Percentiles rank a stretch among this genome's conserved stretches.
These are phyloP conservation scores for Zhuqinia jingwanae DNA, from an alignment of 2,888 invertebrate genomes.

Conservation along the genomic window DNA sequence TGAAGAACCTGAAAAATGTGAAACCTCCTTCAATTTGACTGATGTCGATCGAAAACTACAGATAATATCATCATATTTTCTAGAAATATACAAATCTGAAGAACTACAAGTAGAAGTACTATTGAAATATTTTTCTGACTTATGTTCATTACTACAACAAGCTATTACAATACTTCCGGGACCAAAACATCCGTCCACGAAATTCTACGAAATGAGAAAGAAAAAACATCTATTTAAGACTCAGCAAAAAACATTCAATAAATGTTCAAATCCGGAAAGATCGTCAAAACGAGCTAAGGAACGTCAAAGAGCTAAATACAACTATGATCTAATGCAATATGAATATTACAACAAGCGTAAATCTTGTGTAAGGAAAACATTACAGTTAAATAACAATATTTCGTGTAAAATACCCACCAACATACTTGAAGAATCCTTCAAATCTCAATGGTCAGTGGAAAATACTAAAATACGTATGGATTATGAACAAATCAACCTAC, in stretches of 20 bases:
- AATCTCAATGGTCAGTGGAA: not conserved
- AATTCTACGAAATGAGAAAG: constrained; percentile 17
- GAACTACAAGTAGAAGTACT: too few relatives aligned
- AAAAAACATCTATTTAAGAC: not conserved
- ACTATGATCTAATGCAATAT: constrained; percentile 1
- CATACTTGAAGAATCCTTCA: not conserved
- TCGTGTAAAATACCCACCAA: not conserved
- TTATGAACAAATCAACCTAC: too few relatives aligned
- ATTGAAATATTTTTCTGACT: not conserved
- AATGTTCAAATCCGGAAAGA: not conserved
- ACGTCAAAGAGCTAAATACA: not conserved
- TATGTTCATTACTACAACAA: not conserved
- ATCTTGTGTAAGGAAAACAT: not conserved
- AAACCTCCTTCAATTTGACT: too few relatives aligned
- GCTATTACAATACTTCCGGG: not conserved
- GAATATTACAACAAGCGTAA: not conserved
- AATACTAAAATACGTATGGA: not conserved
- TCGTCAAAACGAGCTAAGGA: not conserved
- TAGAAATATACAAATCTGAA: too few relatives aligned
- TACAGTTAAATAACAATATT: not conserved
- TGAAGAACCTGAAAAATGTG: too few relatives aligned
- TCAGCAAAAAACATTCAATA: not conserved
- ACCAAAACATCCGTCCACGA: constrained; percentile 6
- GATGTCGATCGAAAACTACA: too few relatives aligned
- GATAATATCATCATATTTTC: too few relatives aligned